Percentiles rank a stretch among this genome's conserved stretches.
Conservation (phyloP, 2,888 invertebrate species). For the Cacoxenus indagator region DNA sequence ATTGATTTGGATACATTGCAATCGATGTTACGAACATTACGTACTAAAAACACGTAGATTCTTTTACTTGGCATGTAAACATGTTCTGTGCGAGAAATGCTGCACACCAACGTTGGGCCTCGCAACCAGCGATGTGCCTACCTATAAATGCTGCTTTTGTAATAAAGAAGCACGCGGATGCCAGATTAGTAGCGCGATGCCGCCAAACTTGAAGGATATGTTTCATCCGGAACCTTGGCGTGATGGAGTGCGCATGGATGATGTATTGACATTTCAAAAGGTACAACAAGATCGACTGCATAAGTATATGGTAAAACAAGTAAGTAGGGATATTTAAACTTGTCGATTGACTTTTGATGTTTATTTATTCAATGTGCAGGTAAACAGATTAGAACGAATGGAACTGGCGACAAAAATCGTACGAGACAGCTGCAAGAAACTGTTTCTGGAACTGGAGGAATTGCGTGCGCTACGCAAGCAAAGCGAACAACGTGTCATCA, state of each 20-base stretch:
- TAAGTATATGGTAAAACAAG: conserved; percentile 42
- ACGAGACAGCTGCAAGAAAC: conserved; percentile 33
- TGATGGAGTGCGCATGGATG: conserved; percentile 38
- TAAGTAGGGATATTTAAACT: conserved; percentile 21
- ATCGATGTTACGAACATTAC: conserved; percentile 54
- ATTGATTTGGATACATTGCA: conserved; percentile 65
- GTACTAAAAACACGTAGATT: conserved; percentile 39
- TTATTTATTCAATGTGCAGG: conserved; percentile 23
- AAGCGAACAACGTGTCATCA: conserved; percentile 28
- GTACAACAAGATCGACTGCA: conserved; percentile 45
- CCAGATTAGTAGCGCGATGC: conserved; percentile 53
- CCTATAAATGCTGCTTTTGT: conserved; percentile 54
- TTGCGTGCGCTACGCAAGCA: conserved; percentile 38
- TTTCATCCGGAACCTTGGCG: conserved; percentile 61
- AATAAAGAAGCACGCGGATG: conserved; percentile 45
- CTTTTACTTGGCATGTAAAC: conserved; percentile 60
- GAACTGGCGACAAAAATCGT: conserved; percentile 30
- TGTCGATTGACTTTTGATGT: background rate
- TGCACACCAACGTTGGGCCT: conserved; percentile 36
- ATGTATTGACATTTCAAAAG: conserved; percentile 49
- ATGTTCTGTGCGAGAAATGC: conserved; percentile 56
- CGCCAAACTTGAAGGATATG: conserved; percentile 52
- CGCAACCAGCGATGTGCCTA: conserved; percentile 36
- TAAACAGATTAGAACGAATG: conserved; percentile 24
- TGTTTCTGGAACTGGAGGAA: conserved; percentile 31